Evolutionary conservation across 1,140 invertebrate genomes (phyloP).

Genomic region (Lucilia sericata): DNA sequence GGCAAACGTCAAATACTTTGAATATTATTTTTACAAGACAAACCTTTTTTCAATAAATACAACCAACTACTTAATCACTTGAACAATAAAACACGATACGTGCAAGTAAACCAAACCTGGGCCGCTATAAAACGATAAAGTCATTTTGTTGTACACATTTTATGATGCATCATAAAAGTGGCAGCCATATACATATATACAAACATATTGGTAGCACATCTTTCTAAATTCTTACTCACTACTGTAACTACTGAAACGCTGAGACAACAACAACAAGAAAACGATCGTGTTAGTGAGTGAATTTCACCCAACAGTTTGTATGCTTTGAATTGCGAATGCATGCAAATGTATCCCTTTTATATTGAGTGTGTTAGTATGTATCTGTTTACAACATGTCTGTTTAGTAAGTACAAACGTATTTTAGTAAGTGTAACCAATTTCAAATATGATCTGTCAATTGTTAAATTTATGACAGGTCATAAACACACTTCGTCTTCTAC

Average conservation of each 20-base stretch:
- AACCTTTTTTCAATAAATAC: not conserved
- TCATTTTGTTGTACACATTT: not conserved
- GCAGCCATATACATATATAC: not conserved
- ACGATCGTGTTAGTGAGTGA: not conserved
- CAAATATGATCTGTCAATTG: constrained; percentile 16
- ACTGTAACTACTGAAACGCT: not conserved
- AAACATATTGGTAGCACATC: not conserved
- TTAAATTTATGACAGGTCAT: not conserved
- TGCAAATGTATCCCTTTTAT: not conserved
- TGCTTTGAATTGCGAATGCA: not conserved
- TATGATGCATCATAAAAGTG: not conserved
- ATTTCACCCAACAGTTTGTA: not conserved
- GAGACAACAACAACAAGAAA: not conserved
- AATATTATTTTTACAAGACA: not conserved
- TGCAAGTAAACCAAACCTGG: not conserved
- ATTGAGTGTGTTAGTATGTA: not conserved
- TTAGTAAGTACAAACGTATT: not conserved
- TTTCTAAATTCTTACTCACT: not conserved
- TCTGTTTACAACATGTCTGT: not conserved
- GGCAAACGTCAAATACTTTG: too few relatives aligned
- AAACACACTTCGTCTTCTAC: not conserved
- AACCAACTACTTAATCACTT: too few relatives aligned
- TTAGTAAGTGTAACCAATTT: constrained; percentile 21
- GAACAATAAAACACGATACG: not conserved
- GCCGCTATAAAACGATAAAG: constrained; percentile 26